Evolutionary conservation across 2,888 invertebrate genomes (phyloP), one percentile per base, ranked within the genome.

Genomic region (Chelonus formosanus): DNA sequence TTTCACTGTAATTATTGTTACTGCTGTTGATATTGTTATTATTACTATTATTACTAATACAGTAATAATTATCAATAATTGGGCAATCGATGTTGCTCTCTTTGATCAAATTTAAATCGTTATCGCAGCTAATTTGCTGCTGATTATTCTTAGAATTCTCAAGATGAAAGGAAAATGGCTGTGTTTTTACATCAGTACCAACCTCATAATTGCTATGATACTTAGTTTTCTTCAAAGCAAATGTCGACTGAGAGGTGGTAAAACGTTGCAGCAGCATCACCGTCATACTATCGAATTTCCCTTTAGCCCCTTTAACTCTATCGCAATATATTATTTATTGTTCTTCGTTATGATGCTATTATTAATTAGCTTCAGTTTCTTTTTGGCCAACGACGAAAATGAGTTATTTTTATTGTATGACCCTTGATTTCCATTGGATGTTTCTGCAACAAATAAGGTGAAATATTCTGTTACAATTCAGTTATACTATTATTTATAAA

Each of bases 241-340:
- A 79, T 78, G 81, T 83, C 76, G 82, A 80, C 76, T 84, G 83
- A 76, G 81, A 80, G 77, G 81, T 81, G 78, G 80, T 78, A 75
- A 83, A 83, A 79, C 83, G 84, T 84, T 84, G 83, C 79, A 84
- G 82, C 82, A 84, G 82, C 84, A 84, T 84, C 80, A 83, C 84
- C 82, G 83, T 84, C 83, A 84, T 84, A 79, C 83, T 84, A 82
- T 76, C 79, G 75, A 75, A 72, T 55, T 60, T 59, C 57, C 74
- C 75, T 72, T 74, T 67, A 69, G 67, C 74, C 70, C 73, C 65
- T 68, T 67, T 64, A 50, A 67, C 72, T 53, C 63, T 58, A 36
- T 43, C 45, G 36, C n/a, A 40, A 40, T 20, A 40, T 40, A 7
- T 53, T 36, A 5, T 40, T 8, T 57, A 40, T 34, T 44, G 43